phyloP scores from a whole-genome alignment of 2,888 invertebrate genomes.

The Chrysotoxum bicinctum region DNA sequence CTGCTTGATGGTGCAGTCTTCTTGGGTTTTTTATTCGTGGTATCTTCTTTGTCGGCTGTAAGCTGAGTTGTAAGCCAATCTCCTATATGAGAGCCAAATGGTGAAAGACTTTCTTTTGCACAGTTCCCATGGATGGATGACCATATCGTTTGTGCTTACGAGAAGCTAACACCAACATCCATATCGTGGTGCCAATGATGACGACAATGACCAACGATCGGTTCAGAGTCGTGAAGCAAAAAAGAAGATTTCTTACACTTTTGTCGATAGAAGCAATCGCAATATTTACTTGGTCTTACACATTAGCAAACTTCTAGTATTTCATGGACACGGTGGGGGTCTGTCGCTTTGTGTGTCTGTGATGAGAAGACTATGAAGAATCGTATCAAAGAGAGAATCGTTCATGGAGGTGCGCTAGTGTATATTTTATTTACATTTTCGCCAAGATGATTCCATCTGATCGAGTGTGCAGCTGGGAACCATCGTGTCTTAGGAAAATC shows the following conservation, averaged over 20 bases:
- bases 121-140: conserved; percentile 71
- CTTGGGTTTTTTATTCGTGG: not conserved
- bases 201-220: conserved; percentile 44
- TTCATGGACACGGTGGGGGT: conserved; percentile 21
- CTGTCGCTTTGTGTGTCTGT: not conserved
- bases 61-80: conserved; percentile 42
- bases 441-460: conserved; percentile 55
- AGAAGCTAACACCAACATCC: conserved; percentile 14
- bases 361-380: not conserved
- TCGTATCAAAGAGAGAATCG: conserved; percentile 23
- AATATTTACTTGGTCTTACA: conserved; percentile 43
- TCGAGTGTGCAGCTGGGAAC: conserved; percentile 45
- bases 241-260: conserved; percentile 45
- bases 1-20: conserved; percentile 5
- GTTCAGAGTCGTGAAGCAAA: conserved; percentile 55
- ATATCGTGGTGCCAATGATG: conserved; percentile 27
- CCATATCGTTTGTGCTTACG: conserved; percentile 13
- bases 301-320: conserved; percentile 59
- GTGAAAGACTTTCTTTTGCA: conserved; percentile 72
- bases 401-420: conserved; percentile 40
- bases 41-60: conserved; percentile 61
- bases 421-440: conserved; percentile 53
- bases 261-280: conserved; percentile 39
- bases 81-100: conserved; percentile 52
- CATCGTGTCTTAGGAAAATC: conserved; percentile 8